Conservation (phyloP, 2,888 invertebrate genomes). For the Phortica magna region DNA sequence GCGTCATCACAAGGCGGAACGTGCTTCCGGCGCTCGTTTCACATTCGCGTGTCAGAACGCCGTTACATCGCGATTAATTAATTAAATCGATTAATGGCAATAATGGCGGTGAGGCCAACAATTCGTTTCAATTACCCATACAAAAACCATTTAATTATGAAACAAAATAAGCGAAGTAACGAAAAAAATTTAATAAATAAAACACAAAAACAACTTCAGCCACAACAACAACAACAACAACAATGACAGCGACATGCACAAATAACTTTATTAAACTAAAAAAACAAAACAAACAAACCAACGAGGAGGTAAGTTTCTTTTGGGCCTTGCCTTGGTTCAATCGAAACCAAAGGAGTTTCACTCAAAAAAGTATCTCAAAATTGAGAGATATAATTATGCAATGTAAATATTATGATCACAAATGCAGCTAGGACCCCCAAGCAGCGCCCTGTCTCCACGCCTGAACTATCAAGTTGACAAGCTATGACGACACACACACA, state of each 20-base stretch:
- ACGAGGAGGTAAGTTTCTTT: too few species aligned
- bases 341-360: too few species aligned
- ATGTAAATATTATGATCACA: neutral
- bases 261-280: too few species aligned
- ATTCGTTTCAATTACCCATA: constrained; percentile 24
- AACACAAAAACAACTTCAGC: neutral
- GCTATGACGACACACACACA: too few species aligned
- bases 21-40: neutral
- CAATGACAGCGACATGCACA: too few species aligned
- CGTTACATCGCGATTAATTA: constrained; percentile 24
- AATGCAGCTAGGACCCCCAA: neutral
- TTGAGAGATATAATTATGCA: constrained; percentile 2
- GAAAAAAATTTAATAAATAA: neutral
- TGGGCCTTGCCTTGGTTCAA: too few species aligned
- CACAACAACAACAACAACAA: too few species aligned
- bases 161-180: constrained; percentile 3
- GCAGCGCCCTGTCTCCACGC: too few species aligned
- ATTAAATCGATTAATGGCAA: constrained; percentile 32
- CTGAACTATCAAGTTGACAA: too few species aligned
- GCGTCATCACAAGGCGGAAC: neutral
- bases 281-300: too few species aligned
- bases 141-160: constrained; percentile 19
- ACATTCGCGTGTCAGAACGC: constrained; percentile 4
- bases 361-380: too few species aligned
- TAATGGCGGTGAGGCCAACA: constrained; percentile 7